Percentiles rank a stretch among this genome's conserved stretches.
Conservation (phyloP, 2,113 vertebrate species). For the Muntiacus reevesi region DNA sequence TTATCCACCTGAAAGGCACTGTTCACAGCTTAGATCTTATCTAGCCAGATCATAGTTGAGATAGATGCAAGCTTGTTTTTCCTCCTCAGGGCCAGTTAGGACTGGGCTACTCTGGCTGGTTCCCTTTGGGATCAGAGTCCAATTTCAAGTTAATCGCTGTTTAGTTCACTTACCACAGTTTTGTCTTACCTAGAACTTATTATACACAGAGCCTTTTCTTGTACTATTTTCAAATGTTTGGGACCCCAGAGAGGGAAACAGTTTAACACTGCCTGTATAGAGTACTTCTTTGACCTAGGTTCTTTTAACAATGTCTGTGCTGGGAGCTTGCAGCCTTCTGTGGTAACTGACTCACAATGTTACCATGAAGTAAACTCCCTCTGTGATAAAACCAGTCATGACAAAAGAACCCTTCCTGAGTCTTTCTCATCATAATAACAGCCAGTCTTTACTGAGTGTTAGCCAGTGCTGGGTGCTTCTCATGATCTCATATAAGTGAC, state of each 20-base stretch:
- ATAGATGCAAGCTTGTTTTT: slow-evolving; percentile 50
- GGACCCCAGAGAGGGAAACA: neutral
- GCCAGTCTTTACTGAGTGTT: neutral
- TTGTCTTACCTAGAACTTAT: slow-evolving; percentile 47
- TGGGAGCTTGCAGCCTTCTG: neutral
- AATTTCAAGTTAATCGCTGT: slow-evolving; percentile 62
- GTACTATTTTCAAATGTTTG: slow-evolving; percentile 19
- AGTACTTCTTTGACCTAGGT: neutral
- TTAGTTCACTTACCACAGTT: slow-evolving; percentile 33
- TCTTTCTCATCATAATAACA: neutral
- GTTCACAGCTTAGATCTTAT: slow-evolving; percentile 13
- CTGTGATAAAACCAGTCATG: neutral
- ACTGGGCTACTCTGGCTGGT: neutral
- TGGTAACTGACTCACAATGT: neutral
- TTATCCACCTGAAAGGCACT: slow-evolving; percentile 13
- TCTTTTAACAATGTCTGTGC: neutral
- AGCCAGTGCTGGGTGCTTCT: neutral
- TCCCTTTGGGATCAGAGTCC: slow-evolving; percentile 59
- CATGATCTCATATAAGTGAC: neutral
- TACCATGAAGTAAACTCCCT: neutral
- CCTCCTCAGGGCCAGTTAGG: slow-evolving; percentile 13
- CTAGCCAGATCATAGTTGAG: slow-evolving; percentile 25
- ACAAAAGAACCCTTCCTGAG: neutral
- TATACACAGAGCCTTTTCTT: neutral
- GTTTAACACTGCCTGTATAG: neutral